Percentiles rank a stretch among this genome's conserved stretches.
Conservation (phyloP, 2,888 invertebrate species). For the Ormia ochracea region DNA sequence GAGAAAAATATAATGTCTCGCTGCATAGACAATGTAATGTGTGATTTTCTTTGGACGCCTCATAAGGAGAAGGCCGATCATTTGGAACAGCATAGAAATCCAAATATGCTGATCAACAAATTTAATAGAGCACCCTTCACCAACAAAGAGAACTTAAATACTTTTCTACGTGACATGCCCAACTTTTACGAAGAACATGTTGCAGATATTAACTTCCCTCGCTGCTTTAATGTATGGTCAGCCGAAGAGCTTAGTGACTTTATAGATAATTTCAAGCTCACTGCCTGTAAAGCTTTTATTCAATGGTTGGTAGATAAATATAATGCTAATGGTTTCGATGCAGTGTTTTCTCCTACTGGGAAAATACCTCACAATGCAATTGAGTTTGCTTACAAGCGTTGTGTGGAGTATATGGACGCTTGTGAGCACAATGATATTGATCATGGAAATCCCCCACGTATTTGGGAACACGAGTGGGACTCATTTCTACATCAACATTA, state of each 20-base stretch:
- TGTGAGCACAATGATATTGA: constrained; percentile 87
- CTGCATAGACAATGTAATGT: constrained; percentile 86
- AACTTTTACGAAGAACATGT: constrained; percentile 91
- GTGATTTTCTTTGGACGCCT: constrained; percentile 94
- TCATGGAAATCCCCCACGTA: constrained; percentile 78
- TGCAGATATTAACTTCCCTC: constrained; percentile 88
- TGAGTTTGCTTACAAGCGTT: constrained; percentile 88
- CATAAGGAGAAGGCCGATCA: constrained; percentile 84
- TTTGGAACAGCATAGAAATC: constrained; percentile 77
- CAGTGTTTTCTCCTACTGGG: constrained; percentile 79
- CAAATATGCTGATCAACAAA: constrained; percentile 85
- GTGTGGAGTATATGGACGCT: constrained; percentile 85
- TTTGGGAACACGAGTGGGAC: constrained; percentile 94
- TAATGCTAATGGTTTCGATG: constrained; percentile 79
- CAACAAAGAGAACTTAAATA: constrained; percentile 92
- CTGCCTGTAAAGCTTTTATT: constrained; percentile 89
- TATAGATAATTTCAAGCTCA: constrained; percentile 91
- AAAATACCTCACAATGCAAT: constrained; percentile 85
- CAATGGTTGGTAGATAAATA: constrained; percentile 84
- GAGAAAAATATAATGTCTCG: constrained; percentile 85
- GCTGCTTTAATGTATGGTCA: constrained; percentile 90
- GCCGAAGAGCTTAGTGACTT: constrained; percentile 89
- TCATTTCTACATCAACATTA: constrained; percentile 86
- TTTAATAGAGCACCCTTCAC: constrained; percentile 93
- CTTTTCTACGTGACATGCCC: constrained; percentile 87